Conservation (phyloP, 2,888 invertebrate genomes). For the Dasypolia templi region DNA sequence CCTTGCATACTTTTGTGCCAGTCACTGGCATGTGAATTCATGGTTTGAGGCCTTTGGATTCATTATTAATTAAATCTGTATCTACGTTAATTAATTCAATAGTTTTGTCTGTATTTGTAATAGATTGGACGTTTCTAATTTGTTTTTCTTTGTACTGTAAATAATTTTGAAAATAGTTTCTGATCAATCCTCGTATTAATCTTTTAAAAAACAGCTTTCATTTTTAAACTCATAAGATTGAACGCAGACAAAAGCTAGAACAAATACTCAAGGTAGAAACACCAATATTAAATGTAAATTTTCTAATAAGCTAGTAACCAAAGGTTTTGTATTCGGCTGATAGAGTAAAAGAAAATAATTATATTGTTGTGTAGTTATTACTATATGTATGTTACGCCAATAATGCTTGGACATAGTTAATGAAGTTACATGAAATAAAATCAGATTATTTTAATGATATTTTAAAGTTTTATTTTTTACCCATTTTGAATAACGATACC, state of each 20-base stretch:
- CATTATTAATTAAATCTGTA: slow-evolving; percentile 25
- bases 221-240: slow-evolving; percentile 42
- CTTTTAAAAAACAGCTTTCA: slow-evolving; percentile 26
- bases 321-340: slow-evolving; percentile 88
- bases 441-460: slow-evolving; percentile 77
- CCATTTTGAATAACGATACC: no score
- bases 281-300: slow-evolving; percentile 77
- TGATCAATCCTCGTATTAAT: slow-evolving; percentile 20
- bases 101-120: slow-evolving; percentile 47
- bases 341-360: slow-evolving; percentile 73
- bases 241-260: slow-evolving; percentile 56
- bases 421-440: slow-evolving; percentile 87
- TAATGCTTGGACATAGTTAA: slow-evolving; percentile 85
- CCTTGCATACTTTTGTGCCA: background rate
- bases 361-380: slow-evolving; percentile 84
- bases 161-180: slow-evolving; percentile 37
- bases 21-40: background rate
- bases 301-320: slow-evolving; percentile 88
- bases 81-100: slow-evolving; percentile 34
- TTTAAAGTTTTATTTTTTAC: slow-evolving; percentile 39
- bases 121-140: slow-evolving; percentile 33
- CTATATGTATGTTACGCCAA: slow-evolving; percentile 80
- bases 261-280: slow-evolving; percentile 78
- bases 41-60: slow-evolving; percentile 21
- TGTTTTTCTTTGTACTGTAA: slow-evolving; percentile 42